Evolutionary conservation across 2,797 vertebrate genomes (phyloP), one percentile per base, ranked within the genome.

Genomic region (Pampus argenteus): DNA sequence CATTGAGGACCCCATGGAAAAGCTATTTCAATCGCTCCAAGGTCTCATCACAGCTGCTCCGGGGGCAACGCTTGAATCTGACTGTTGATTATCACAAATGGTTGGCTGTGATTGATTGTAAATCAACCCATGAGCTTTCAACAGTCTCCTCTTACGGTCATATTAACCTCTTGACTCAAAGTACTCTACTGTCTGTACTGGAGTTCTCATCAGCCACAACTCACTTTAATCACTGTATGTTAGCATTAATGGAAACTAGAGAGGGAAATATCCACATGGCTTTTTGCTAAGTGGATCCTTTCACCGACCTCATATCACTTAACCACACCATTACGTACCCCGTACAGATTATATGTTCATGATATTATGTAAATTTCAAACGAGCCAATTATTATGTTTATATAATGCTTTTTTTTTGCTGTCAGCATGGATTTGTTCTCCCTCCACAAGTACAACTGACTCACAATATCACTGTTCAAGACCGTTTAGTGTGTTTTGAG

Each of bases 181-280:
- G 49, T 48, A 54, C 67, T 79, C 51, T 48, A 2, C 47, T 45
- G n/a, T 70, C 64, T 64, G 56, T 66, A 54, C 76, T 52, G 1
- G 68, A 71, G 69, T 66, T 85, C 71, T 83, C 82, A 70, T 75
- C 74, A 78, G 77, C 72, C 57, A 59, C 89, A 76, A 85, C 76
- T 89, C 79, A 82, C 49, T 90, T 83, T 84, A 86, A 88, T 91
- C 78, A 66, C 76, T 13, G 49, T 36, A 26, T 76, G 67, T 75
- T 79, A 77, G 62, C 59, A 29, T 81, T 89, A 88, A 90, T 86
- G 73, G 85, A 57, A 58, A 57, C 71, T 10, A 52, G 61, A 66
- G 69, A 76, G 74, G 58, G 40, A 61, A 57, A 78, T 62, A 47
- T 74, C 74, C 69, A 81, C 78, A 58, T 62, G 57, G 59, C 57